Conservation (phyloP, 2,797 vertebrate species). For the Sternotherus odoratus region DNA sequence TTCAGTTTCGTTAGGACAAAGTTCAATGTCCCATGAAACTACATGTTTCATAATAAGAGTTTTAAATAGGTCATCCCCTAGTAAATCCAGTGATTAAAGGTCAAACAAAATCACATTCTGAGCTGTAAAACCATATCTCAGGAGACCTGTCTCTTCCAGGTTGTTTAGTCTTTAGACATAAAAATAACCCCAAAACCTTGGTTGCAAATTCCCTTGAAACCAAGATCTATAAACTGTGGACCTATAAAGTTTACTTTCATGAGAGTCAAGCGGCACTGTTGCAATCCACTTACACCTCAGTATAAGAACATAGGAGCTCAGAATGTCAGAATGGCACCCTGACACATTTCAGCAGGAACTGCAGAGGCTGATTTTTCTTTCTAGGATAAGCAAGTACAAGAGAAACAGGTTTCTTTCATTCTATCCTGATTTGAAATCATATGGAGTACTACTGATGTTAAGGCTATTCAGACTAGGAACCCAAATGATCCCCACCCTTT, state of each 20-base stretch:
- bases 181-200: neutral
- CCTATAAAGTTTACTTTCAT: neutral
- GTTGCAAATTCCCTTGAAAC: neutral
- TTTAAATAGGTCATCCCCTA: constrained; percentile 68
- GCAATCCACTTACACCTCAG: neutral
- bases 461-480: neutral
- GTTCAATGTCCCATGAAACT: constrained; percentile 69
- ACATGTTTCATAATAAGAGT: constrained; percentile 69
- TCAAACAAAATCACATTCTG: constrained; percentile 42
- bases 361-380: neutral
- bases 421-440: fast-evolving
- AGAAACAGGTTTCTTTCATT: neutral
- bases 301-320: neutral
- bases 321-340: neutral
- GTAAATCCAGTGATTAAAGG: constrained; percentile 57
- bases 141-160: neutral
- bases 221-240: neutral
- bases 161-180: neutral
- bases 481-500: neutral
- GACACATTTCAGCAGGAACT: neutral
- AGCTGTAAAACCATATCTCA: neutral
- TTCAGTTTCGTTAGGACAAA: constrained; percentile 69
- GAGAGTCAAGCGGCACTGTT: neutral
- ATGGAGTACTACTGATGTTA: fast-evolving
- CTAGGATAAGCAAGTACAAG: neutral